phyloP scores from a whole-genome alignment of 1,140 invertebrate species.

The Hycleus phaleratus region DNA sequence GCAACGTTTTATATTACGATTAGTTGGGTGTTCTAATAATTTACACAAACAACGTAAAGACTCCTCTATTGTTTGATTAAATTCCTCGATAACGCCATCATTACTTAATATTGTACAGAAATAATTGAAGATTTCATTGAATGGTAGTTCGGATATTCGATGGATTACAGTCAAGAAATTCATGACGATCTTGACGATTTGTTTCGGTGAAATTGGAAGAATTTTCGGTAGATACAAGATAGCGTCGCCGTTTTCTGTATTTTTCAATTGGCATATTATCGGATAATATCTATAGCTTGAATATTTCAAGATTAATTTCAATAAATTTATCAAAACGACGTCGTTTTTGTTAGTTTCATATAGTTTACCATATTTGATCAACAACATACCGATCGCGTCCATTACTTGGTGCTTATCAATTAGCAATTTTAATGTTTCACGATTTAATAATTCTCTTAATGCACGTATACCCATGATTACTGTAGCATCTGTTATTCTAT shows the following conservation, averaged over 20 bases:
- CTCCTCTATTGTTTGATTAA: conserved; percentile 19
- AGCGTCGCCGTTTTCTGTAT: conserved; percentile 30
- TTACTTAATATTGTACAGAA: conserved; percentile 24
- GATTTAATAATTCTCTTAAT: conserved; percentile 26
- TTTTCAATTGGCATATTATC: conserved; percentile 28
- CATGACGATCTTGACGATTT: conserved; percentile 35
- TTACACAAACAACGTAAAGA: conserved; percentile 32
- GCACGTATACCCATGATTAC: conserved; percentile 26
- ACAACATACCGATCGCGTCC: conserved; percentile 27
- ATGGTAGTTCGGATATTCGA: conserved; percentile 32
- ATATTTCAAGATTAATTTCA: conserved; percentile 30
- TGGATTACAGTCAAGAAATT: conserved; percentile 28
- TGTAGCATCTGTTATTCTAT: conserved; percentile 27
- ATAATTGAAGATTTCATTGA: conserved; percentile 28
- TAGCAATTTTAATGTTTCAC: conserved; percentile 20
- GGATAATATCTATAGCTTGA: conserved; percentile 29
- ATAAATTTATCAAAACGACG: conserved; percentile 26
- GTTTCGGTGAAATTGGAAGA: conserved; percentile 24
- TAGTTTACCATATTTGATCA: conserved; percentile 29
- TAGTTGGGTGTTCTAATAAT: conserved; percentile 28
- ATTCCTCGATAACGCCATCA: conserved; percentile 4
- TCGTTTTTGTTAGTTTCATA: conserved; percentile 29
- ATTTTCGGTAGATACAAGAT: conserved; percentile 26
- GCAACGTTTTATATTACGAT: conserved; percentile 22
- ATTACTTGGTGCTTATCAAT: conserved; percentile 30